A percentile compares a stretch with the other conserved stretches of the same genome.
Evolutionary conservation across 2,888 invertebrate species (phyloP).

Genomic region (Nephrotoma appendiculata): DNA sequence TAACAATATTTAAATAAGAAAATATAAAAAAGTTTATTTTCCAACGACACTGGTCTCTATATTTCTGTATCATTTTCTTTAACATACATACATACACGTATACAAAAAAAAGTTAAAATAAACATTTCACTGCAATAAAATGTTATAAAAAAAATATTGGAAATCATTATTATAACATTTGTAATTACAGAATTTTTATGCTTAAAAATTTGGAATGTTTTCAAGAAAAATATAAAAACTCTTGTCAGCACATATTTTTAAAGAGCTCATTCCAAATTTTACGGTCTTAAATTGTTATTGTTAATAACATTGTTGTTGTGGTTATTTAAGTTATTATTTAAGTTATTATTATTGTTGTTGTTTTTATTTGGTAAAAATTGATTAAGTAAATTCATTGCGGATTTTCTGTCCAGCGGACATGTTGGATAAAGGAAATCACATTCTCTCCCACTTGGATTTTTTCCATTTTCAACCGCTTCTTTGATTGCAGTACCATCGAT

Average conservation of each 20-base stretch:
- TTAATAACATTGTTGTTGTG: neutral
- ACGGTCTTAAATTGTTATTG: neutral
- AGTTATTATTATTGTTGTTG: neutral
- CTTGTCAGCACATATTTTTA: neutral
- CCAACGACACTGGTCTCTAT: neutral
- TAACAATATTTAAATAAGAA: neutral
- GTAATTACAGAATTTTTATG: neutral
- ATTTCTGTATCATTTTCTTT: neutral
- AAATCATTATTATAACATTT: neutral
- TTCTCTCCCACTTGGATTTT: slow-evolving; percentile 32
- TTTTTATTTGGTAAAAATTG: slow-evolving; percentile 41
- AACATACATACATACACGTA: neutral
- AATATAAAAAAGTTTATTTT: neutral
- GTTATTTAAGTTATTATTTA: neutral
- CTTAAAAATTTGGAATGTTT: neutral
- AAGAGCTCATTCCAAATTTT: neutral
- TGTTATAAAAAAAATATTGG: neutral
- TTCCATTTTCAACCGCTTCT: slow-evolving; percentile 51
- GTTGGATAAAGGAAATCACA: slow-evolving; percentile 46
- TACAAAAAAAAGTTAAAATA: neutral
- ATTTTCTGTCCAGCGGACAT: slow-evolving; percentile 54
- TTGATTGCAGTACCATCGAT: slow-evolving; percentile 57
- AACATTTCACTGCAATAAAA: neutral
- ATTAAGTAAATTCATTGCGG: slow-evolving; percentile 49
- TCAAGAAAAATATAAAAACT: neutral